These are phyloP conservation scores for Lasius platythorax DNA, from an alignment of 2,888 invertebrate species.

Conservation along the genomic window DNA sequence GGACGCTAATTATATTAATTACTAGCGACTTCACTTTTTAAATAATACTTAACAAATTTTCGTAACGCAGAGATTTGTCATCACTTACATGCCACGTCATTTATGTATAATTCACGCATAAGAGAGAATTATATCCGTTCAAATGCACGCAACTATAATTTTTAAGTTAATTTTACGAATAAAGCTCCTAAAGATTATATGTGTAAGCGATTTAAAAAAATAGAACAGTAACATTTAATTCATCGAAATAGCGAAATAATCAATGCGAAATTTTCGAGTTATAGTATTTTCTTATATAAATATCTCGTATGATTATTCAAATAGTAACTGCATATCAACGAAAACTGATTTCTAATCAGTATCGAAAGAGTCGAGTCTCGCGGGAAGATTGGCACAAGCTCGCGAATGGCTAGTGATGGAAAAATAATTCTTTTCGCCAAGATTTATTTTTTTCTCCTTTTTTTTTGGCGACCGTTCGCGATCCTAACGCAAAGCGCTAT, in stretches of 20 bases:
- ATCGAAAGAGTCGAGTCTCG: conserved; percentile 34
- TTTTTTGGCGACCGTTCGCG: neutral
- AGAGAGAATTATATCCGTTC: neutral
- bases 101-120: neutral
- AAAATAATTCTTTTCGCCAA: conserved; percentile 45
- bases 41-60: neutral
- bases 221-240: conserved; percentile 11
- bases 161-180: neutral
- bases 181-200: neutral
- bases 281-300: neutral
- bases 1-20: conserved; percentile 23
- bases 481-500: conserved; percentile 45
- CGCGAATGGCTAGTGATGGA: conserved; percentile 25
- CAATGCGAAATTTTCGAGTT: neutral
- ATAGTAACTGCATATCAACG: neutral
- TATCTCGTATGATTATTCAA: neutral
- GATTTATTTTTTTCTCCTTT: neutral
- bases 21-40: conserved; percentile 1
- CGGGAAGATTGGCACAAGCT: conserved; percentile 45
- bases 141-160: neutral
- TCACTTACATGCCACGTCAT: neutral
- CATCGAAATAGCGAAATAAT: neutral
- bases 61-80: neutral
- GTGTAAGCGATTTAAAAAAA: neutral
- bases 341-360: neutral